Base-by-base conservation (phyloP, 2,113 vertebrate species). In the Cinclus mexicanus region DNA sequence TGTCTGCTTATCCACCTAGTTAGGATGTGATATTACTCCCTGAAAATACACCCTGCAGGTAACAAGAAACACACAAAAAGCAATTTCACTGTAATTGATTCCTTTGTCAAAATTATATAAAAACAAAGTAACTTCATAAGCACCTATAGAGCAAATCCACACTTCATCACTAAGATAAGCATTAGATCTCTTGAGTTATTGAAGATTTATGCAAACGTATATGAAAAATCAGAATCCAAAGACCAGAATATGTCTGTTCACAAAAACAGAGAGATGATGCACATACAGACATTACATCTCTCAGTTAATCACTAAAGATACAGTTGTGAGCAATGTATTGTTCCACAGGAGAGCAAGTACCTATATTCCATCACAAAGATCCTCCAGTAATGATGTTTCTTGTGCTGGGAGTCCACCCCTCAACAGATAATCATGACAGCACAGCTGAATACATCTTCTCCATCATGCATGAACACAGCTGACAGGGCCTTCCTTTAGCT, bases 81-180 rank as follows among this genome's bases (percentile, higher is more conserved):
- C 87, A 84, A 85, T 95, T 94, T 72, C 77, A 35, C 37, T 72
- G 8, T 87, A 91, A 94, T 87, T 87, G 86, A 95, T 93, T 92
- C 80, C 82, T 91, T 71, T 65, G 61, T 64, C 89, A 93, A 91
- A 84, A 56, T 87, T 21, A 84, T 82, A 68, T 76, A 89, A 85
- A 92, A 76, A 14, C 42, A 53, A 47, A 89, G 41, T 85, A 85
- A 79, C 91, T 93, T 89, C 70, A 72, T 61, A 92, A 84, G 49
- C 11, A 82, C 82, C 87, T 78, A 44, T 52, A 64, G 65, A 60
- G 24, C 44, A 92, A 83, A 92, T 46, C 41, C 41, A 70, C 33
- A 57, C 68, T 94, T 69, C 13, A 6, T 69, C 87, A 93, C 47
- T 50, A 53, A 61, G 70, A 83, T 47, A 46, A 93, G 33, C 88